A percentile compares a stretch with the other conserved stretches of the same genome.
Conservation (phyloP, 1,140 invertebrate species). For the Lepidotrigona ventralis region DNA sequence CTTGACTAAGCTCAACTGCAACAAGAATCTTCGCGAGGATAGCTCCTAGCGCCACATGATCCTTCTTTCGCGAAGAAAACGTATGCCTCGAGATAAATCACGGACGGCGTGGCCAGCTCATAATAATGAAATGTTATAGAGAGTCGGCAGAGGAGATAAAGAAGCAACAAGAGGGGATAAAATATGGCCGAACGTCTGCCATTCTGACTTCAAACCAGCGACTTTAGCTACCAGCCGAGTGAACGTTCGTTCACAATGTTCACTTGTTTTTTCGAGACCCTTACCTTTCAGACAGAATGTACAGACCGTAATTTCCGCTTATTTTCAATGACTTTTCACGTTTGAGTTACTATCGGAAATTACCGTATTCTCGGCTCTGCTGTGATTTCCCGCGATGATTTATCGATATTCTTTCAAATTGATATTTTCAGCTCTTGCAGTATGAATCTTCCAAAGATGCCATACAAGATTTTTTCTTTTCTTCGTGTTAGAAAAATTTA, state of each 20-base stretch:
- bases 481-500: neutral
- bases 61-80: constrained; percentile 27
- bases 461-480: neutral
- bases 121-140: constrained; percentile 51
- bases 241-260: neutral
- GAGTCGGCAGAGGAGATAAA: constrained; percentile 11
- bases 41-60: constrained; percentile 4
- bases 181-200: constrained; percentile 38
- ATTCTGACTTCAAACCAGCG: constrained; percentile 4
- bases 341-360: constrained; percentile 8
- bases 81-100: constrained; percentile 39
- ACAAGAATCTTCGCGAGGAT: neutral
- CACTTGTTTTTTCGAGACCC: constrained; percentile 5
- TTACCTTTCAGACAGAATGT: neutral
- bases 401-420: neutral
- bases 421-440: neutral
- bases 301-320: constrained; percentile 21
- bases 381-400: neutral
- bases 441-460: neutral
- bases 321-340: constrained; percentile 35
- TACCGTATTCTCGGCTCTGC: neutral
- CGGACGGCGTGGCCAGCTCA: constrained; percentile 25
- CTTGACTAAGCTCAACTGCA: neutral
- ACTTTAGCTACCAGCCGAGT: constrained; percentile 17
- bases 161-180: constrained; percentile 26